phyloP scores from a whole-genome alignment of 2,888 invertebrate species.

The Luperina nickerlii region DNA sequence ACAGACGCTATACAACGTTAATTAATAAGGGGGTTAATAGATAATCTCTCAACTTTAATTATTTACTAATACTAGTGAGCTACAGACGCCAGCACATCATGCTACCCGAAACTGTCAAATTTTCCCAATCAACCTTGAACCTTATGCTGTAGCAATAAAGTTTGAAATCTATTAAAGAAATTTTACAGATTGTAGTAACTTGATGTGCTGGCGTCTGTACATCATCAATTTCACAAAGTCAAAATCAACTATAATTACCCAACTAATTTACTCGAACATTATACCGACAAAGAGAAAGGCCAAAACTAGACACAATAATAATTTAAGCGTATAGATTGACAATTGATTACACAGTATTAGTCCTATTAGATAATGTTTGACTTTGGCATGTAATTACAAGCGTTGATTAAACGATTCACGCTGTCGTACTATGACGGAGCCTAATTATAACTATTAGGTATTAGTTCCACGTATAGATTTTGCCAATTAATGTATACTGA shows the following conservation, averaged over 20 bases:
- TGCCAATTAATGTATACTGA: slow-evolving; percentile 28
- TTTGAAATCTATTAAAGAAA: too few relatives aligned
- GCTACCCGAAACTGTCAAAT: too few relatives aligned
- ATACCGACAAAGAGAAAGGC: neutral
- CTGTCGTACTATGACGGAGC: slow-evolving; percentile 40
- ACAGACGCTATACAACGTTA: too few relatives aligned
- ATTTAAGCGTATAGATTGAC: neutral
- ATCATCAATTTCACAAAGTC: neutral
- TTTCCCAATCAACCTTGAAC: too few relatives aligned
- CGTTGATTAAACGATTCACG: slow-evolving; percentile 63
- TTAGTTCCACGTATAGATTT: neutral
- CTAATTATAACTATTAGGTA: slow-evolving; percentile 48
- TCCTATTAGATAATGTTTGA: slow-evolving; percentile 58
- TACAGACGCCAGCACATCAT: too few relatives aligned
- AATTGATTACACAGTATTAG: slow-evolving; percentile 39
- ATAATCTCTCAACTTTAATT: too few relatives aligned
- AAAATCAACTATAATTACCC: neutral
- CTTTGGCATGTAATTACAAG: slow-evolving; percentile 67
- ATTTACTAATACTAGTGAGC: too few relatives aligned
- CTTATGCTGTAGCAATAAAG: too few relatives aligned
- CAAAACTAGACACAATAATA: neutral
- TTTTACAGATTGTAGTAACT: too few relatives aligned
- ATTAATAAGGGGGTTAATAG: too few relatives aligned
- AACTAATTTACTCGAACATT: neutral
- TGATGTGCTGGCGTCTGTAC: too few relatives aligned